Evolutionary conservation across 2,113 vertebrate species (phyloP).

Genomic region (Sula dactylatra): DNA sequence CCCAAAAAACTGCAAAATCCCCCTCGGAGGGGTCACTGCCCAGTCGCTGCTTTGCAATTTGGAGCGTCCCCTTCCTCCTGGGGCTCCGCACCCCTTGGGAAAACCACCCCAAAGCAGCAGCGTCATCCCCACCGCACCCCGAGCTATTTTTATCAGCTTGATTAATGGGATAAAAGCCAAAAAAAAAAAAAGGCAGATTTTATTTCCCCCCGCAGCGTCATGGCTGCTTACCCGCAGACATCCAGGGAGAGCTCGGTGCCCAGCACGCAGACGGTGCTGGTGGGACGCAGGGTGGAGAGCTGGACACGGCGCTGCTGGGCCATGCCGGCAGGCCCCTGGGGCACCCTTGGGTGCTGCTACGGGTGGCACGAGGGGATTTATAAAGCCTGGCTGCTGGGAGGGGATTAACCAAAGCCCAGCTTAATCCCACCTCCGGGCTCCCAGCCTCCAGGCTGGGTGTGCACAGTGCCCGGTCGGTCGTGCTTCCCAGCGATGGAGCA

Average conservation of each 20-base stretch:
- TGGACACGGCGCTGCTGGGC: constrained; percentile 64
- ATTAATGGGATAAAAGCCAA: not conserved
- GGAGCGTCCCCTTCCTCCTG: not conserved
- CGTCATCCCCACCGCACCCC: not conserved
- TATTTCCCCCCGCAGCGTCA: fast-evolving
- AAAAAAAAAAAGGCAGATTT: not conserved
- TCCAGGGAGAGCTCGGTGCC: constrained; percentile 74
- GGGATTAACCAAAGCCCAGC: not conserved
- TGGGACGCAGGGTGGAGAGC: constrained; percentile 69
- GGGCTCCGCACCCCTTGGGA: not conserved
- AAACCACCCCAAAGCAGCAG: not conserved
- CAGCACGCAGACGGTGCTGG: constrained; percentile 62
- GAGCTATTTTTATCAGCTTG: not conserved
- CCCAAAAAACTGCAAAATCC: not conserved
- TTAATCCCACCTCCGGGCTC: constrained; percentile 34
- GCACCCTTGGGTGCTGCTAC: not conserved
- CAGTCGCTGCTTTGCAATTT: fast-evolving
- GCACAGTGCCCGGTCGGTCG: fast-evolving
- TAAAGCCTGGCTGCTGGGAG: constrained; percentile 12
- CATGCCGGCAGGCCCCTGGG: constrained; percentile 29
- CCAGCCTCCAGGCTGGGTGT: not conserved
- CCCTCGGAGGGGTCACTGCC: fast-evolving
- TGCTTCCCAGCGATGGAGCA: not conserved
- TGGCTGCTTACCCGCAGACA: constrained; percentile 64
- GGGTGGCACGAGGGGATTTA: not conserved